Percentiles rank a stretch among this genome's conserved stretches.
Evolutionary conservation across 2,797 vertebrate species (phyloP).

Genomic region (Austrolebias charrua): DNA sequence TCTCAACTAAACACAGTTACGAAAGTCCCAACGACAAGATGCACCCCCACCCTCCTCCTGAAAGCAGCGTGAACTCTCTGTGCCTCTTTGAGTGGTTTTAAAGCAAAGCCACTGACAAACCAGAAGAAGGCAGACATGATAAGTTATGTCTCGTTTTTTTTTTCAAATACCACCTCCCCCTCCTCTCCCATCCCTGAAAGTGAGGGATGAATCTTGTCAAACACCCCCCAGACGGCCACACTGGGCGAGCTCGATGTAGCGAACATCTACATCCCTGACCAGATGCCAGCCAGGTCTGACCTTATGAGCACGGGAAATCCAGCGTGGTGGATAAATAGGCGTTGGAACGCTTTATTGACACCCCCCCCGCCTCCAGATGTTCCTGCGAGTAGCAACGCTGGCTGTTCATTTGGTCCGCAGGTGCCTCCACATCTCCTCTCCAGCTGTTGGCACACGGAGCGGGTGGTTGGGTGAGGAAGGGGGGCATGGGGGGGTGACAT

Average conservation of each 20-base stretch:
- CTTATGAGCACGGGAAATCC: constrained; percentile 67
- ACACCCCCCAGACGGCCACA: constrained; percentile 42
- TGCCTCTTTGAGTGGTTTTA: constrained; percentile 66
- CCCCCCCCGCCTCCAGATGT: constrained; percentile 81
- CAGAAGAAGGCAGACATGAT: constrained; percentile 50
- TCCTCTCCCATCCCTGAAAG: constrained; percentile 15
- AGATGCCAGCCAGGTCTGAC: constrained; percentile 70
- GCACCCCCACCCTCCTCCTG: constrained; percentile 35
- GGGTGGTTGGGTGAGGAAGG: background rate
- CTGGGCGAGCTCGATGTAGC: constrained; percentile 52
- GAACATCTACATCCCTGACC: constrained; percentile 66
- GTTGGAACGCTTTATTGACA: constrained; percentile 61
- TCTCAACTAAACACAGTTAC: constrained; percentile 50
- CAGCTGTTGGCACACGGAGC: constrained; percentile 74
- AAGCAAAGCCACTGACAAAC: constrained; percentile 53
- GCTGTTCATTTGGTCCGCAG: constrained; percentile 80
- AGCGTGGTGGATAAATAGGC: constrained; percentile 54
- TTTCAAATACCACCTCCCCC: constrained; percentile 38
- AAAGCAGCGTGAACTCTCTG: constrained; percentile 52
- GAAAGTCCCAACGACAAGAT: constrained; percentile 37
- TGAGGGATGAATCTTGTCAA: constrained; percentile 66
- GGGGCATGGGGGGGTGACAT: background rate
- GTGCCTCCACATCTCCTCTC: constrained; percentile 79
- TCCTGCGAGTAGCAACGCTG: constrained; percentile 55
- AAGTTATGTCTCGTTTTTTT: constrained; percentile 65